A percentile compares a stretch with the other conserved stretches of the same genome.
Evolutionary conservation across 2,113 vertebrate species (phyloP).

Genomic region (Corydoras sp.): DNA sequence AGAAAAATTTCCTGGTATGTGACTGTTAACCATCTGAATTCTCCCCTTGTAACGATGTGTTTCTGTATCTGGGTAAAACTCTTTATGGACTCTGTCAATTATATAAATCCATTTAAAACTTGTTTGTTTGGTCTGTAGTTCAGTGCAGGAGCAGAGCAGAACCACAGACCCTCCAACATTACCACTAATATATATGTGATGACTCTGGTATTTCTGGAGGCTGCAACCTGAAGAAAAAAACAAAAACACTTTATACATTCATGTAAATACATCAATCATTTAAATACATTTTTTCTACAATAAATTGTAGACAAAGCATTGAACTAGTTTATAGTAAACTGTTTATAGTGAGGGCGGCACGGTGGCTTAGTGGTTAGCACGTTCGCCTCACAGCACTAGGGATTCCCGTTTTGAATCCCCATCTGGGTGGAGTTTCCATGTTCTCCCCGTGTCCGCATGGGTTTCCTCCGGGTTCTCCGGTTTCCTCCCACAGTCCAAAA

Average conservation of each 20-base stretch:
- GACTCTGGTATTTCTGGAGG: neutral
- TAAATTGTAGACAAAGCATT: too few relatives aligned
- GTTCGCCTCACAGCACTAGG: too few relatives aligned
- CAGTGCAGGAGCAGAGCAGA: conserved; percentile 9
- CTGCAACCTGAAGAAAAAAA: conserved; percentile 4
- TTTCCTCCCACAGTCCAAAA: too few relatives aligned
- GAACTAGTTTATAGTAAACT: too few relatives aligned
- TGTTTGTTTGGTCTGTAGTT: conserved; percentile 1
- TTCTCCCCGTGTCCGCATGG: too few relatives aligned
- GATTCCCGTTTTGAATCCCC: too few relatives aligned
- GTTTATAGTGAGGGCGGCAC: neutral
- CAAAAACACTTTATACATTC: neutral
- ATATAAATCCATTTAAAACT: neutral
- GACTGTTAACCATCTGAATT: conserved; percentile 3
- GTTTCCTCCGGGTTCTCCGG: too few relatives aligned
- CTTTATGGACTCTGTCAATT: neutral
- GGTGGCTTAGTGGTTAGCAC: too few relatives aligned
- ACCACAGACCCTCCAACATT: conserved; percentile 7
- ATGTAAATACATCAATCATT: too few relatives aligned
- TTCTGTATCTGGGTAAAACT: neutral
- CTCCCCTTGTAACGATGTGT: neutral
- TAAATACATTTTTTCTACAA: neutral
- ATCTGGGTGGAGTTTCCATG: too few relatives aligned
- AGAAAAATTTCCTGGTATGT: conserved; percentile 10
- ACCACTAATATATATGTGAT: neutral